phyloP scores from a whole-genome alignment of 37 sponge, comb jelly and placozoan species.

The Axinella damicornis region DNA sequence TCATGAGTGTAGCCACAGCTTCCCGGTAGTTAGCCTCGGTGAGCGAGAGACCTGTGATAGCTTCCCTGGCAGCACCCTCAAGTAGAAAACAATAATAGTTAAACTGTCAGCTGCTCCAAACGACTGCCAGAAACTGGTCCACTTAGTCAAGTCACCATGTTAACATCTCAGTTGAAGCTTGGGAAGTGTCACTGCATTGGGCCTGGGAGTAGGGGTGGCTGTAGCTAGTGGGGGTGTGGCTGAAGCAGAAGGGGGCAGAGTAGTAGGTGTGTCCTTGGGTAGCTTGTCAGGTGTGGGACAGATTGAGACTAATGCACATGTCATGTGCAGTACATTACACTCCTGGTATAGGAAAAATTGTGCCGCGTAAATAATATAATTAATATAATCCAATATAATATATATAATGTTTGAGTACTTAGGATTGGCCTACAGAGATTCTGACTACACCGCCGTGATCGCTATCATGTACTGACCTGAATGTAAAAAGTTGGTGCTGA shows the following conservation, averaged over 20 bases:
- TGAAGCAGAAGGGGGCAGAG: not conserved
- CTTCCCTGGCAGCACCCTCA: constrained; percentile 31
- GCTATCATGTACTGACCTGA: no score
- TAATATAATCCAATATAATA: no score
- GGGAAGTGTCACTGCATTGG: constrained; percentile 49
- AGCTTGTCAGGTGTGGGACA: constrained; percentile 12
- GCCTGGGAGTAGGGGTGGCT: not conserved
- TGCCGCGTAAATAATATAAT: no score
- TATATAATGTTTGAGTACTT: no score
- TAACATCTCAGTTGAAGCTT: constrained; percentile 28
- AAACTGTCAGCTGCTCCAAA: constrained; percentile 39
- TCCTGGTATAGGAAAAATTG: no score
- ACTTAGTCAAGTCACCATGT: constrained; percentile 42
- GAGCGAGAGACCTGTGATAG: constrained; percentile 37
- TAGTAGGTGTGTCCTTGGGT: not conserved
- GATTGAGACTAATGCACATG: no score
- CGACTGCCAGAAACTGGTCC: constrained; percentile 42
- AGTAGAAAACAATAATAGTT: constrained; percentile 34
- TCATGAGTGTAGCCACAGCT: constrained; percentile 30
- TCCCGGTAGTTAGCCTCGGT: constrained; percentile 32
- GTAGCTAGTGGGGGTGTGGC: not conserved
- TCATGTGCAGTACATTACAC: no score
- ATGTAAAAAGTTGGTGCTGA: no score
- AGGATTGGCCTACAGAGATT: no score
- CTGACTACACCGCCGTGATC: no score